These are phyloP conservation scores for Teleiodes luculella DNA, from an alignment of 2,888 invertebrate species.

Conservation along the genomic window DNA sequence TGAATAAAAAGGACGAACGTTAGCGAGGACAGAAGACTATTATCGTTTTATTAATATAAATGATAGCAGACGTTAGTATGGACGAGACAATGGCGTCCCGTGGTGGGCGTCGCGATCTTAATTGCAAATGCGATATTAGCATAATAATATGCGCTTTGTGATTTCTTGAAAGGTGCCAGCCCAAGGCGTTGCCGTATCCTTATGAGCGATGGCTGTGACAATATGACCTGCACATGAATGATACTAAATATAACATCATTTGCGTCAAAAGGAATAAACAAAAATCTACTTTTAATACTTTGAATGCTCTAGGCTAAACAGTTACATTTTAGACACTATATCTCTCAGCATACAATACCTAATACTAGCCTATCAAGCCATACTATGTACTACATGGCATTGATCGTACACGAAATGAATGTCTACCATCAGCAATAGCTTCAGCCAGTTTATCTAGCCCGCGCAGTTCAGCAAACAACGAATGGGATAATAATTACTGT, in stretches of 20 bases:
- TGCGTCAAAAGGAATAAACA: too few species aligned
- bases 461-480: slow-evolving; percentile 3
- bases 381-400: too few species aligned
- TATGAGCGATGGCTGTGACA: slow-evolving; percentile 32
- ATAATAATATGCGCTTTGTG: slow-evolving; percentile 74
- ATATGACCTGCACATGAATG: background rate
- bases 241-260: too few species aligned
- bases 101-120: slow-evolving; percentile 67
- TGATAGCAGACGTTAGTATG: slow-evolving; percentile 45
- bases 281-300: too few species aligned
- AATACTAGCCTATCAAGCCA: too few species aligned
- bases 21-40: slow-evolving; percentile 12
- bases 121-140: slow-evolving; percentile 74
- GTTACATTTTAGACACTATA: background rate
- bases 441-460: slow-evolving; percentile 32
- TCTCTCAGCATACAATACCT: background rate
- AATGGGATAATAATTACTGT: slow-evolving; percentile 5
- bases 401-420: background rate
- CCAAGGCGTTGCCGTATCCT: slow-evolving; percentile 58
- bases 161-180: slow-evolving; percentile 61
- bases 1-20: slow-evolving; percentile 5
- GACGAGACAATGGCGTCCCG: slow-evolving; percentile 67
- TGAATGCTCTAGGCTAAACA: too few species aligned
- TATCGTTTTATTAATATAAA: slow-evolving; percentile 37
- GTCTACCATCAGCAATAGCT: slow-evolving; percentile 6